Base-by-base conservation (phyloP, 2,113 vertebrate species). In the Phylloscopus trochilus region DNA sequence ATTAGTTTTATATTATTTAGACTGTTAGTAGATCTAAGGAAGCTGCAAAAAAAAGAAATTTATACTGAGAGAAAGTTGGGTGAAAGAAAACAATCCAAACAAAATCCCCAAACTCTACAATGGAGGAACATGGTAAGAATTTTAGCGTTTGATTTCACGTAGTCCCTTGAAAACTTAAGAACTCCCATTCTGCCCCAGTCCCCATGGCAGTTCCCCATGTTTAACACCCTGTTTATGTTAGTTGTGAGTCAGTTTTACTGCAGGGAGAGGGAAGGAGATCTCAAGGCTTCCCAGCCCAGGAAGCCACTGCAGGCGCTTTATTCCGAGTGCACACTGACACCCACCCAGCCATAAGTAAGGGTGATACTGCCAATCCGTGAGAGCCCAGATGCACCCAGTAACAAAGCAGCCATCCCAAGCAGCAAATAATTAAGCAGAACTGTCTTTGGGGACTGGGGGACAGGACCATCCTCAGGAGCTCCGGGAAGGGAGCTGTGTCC, bases 1-100 rank as follows among this genome's bases (percentile, higher is more conserved):
- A 93, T 43, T 93, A 64, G 27, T 69, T 92, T 88, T 52, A 37
- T 20, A 49, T 82, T 75, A 86, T 91, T 92, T 83, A 93, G 53
- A 58, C 64, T 68, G 20, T 43, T 6, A 1, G 22, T 49, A 89
- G 37, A 68, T 53, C 49, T 87, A 93, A 93, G 62, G 16, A 92
- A 94, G n/a, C 28, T 10, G 4, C n/a, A 76, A 60, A 64, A 60
- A 64, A n/a, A 79, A 53, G 8, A 13, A 46, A 49, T 58, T 73
- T 75, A 73, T 46, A 59, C 44, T 58, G 24, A 89, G 37, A 77
- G 31, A 89, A 93, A 86, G 18, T 7, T 17, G 20, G 13, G 11
- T 39, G 39, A 83, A 90, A 81, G 55, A 67, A 56, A 95, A 52
- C 19, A 51, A 83, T 33, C 11, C 44, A 89, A 81, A 81, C 23